Conservation (phyloP, 1,140 invertebrate species). For the Wasmannia auropunctata region DNA sequence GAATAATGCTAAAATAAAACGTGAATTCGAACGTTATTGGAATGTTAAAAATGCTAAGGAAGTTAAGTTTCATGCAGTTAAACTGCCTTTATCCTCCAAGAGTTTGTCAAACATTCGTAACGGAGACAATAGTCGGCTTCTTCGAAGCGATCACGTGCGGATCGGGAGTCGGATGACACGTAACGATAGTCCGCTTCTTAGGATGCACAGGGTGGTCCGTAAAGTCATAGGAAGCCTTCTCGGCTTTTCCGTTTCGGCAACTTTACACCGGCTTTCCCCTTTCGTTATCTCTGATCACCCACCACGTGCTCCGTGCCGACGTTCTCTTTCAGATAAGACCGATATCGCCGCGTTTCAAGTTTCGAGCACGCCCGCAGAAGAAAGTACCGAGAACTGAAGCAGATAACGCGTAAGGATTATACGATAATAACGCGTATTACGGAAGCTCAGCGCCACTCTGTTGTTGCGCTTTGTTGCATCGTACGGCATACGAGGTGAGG, state of each 20-base stretch:
- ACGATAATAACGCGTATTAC: slow-evolving; percentile 11
- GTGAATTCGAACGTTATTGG: background rate
- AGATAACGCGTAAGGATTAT: slow-evolving; percentile 29
- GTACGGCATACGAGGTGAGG: background rate
- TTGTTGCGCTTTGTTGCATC: background rate
- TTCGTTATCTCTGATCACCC: slow-evolving; percentile 58
- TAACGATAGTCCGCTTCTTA: slow-evolving; percentile 39
- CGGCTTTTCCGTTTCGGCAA: slow-evolving; percentile 60
- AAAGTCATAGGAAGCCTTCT: slow-evolving; percentile 19
- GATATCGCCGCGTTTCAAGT: slow-evolving; percentile 8
- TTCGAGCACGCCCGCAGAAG: background rate
- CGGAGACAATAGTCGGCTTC: slow-evolving; percentile 25
- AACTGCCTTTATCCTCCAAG: background rate
- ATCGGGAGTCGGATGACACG: slow-evolving; percentile 40
- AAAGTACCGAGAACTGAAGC: slow-evolving; percentile 2
- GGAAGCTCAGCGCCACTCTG: background rate
- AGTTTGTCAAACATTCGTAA: slow-evolving; percentile 33
- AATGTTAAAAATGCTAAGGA: background rate
- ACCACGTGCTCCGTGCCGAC: background rate
- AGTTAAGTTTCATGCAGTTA: background rate
- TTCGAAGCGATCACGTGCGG: slow-evolving; percentile 29
- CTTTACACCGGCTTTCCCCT: slow-evolving; percentile 35
- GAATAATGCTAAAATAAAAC: background rate
- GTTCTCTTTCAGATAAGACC: slow-evolving; percentile 34
- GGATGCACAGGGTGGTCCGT: slow-evolving; percentile 12